These are phyloP conservation scores for Todus mexicanus DNA, from an alignment of 2,797 vertebrate species.

Conservation along the genomic window DNA sequence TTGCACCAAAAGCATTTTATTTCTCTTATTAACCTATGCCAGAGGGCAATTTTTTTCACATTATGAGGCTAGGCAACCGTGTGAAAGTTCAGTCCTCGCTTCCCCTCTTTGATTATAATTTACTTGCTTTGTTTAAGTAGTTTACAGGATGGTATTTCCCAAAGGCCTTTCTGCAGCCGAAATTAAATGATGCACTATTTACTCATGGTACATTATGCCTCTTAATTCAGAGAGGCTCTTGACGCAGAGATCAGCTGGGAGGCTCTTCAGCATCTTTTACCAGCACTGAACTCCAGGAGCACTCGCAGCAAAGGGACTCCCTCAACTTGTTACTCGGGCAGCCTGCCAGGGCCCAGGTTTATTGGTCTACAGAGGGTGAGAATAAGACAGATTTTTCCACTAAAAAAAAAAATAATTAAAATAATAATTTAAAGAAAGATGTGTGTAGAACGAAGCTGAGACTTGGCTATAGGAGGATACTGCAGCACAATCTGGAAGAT, in stretches of 20 bases:
- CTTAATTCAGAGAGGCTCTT: conserved; percentile 18
- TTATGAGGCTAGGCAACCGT: background rate
- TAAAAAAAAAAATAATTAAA: background rate
- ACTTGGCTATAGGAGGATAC: background rate
- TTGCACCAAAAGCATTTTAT: background rate
- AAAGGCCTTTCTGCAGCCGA: background rate
- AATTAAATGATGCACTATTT: conserved; percentile 17
- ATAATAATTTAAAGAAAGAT: background rate
- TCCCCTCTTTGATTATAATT: background rate
- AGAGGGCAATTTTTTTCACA: background rate
- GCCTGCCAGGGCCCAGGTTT: background rate
- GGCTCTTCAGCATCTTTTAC: background rate
- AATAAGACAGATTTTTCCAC: background rate
- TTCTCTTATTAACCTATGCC: background rate
- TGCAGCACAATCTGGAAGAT: background rate
- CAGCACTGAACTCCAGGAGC: background rate
- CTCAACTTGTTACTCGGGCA: background rate
- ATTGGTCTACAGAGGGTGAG: background rate
- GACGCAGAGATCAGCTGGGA: background rate
- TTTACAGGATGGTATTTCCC: background rate
- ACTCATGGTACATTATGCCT: background rate
- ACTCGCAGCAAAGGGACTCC: background rate
- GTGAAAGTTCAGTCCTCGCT: background rate
- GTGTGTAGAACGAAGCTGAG: background rate
- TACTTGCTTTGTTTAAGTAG: background rate